These are phyloP conservation scores for Aurelia sp. DNA, from an alignment of 30 jellyfish, hydroid and myxozoan genomes.

Conservation along the genomic window DNA sequence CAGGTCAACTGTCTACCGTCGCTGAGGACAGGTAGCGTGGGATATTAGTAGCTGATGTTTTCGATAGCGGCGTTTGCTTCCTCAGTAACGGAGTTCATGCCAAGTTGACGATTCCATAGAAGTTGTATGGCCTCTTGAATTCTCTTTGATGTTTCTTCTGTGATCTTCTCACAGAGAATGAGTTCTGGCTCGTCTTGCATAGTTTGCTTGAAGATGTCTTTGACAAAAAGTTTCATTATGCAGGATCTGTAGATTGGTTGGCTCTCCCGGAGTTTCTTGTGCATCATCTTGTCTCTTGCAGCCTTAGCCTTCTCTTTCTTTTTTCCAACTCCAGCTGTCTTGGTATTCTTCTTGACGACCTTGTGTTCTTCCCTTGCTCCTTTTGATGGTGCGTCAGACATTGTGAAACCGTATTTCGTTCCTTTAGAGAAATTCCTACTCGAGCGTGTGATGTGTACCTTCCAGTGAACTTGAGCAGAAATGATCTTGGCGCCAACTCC, in stretches of 20 bases:
- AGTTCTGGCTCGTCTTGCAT: constrained; percentile 86
- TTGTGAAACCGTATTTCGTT: neutral
- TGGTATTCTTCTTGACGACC: constrained; percentile 56
- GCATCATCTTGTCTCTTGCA: constrained; percentile 23
- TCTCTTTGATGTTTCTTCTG: constrained; percentile 71
- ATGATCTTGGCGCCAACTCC: too few species aligned
- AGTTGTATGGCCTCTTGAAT: constrained; percentile 82
- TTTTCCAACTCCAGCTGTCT: constrained; percentile 41
- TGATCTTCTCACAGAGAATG: constrained; percentile 69
- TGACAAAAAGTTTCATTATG: constrained; percentile 77
- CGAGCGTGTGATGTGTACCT: too few species aligned
- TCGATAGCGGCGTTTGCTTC: constrained; percentile 89
- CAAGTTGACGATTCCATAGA: constrained; percentile 84
- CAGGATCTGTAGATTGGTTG: constrained; percentile 65
- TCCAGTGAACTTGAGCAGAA: too few species aligned
- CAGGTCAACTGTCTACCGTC: too few species aligned
- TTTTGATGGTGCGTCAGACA: constrained; percentile 13
- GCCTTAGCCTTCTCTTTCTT: constrained; percentile 31
- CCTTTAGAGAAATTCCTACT: too few species aligned
- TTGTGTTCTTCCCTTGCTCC: constrained; percentile 25
- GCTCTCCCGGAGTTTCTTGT: constrained; percentile 58
- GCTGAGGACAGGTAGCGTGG: too few species aligned
- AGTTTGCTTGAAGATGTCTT: constrained; percentile 74
- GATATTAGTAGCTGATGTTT: constrained; percentile 60
- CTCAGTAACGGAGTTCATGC: constrained; percentile 88